Base-by-base conservation (phyloP, 2,797 vertebrate genomes). In the Leptodactylus fallax region DNA sequence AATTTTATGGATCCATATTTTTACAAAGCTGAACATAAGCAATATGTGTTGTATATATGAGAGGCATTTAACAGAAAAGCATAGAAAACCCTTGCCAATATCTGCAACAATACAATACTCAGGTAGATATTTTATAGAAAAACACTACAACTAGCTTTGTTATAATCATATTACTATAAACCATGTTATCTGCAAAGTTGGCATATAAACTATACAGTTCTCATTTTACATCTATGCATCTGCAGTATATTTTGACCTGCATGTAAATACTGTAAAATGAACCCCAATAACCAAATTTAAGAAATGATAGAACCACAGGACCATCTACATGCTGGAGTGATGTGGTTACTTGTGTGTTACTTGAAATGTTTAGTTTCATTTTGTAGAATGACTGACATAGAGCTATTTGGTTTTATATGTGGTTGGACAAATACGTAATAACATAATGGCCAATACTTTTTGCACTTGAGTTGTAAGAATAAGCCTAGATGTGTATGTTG, bases 1-100 rank as follows among this genome's bases (percentile, higher is more conserved):
- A 71, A 86, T 85, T 90, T 90, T 90, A 77, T 67, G 84, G 76
- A 53, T 17, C 58, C n/a, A 49, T 86, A 82, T 89, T 89, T 89
- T 86, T 89, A 60, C 79, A 83, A 23, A 65, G n/a, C 12, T 45
- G 45, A 74, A 82, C 69, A 53, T 72, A 25, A 61, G 67, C 60
- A 76, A 14, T 45, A n/a, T 49, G 21, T n/a, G 51, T 78, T 82
- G n/a, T 87, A 9, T 69, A 6, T 45, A 58, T 55, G 21, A 49
- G 74, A 71, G 16, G 16, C 19, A 25, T 67, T 10, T 76, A 55
- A 79, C 47, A 60, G 16, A 72, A 51, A 81, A 2, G 36, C 27
- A 72, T 16, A 63, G 25, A 81, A 74, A 25, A 58, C 14, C 25
- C 27, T 27, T 79, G 13, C 23, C 23, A 60, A 25, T 27, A 65